These are phyloP conservation scores for Euwallacea similis DNA, from an alignment of 1,140 invertebrate species.

Conservation along the genomic window DNA sequence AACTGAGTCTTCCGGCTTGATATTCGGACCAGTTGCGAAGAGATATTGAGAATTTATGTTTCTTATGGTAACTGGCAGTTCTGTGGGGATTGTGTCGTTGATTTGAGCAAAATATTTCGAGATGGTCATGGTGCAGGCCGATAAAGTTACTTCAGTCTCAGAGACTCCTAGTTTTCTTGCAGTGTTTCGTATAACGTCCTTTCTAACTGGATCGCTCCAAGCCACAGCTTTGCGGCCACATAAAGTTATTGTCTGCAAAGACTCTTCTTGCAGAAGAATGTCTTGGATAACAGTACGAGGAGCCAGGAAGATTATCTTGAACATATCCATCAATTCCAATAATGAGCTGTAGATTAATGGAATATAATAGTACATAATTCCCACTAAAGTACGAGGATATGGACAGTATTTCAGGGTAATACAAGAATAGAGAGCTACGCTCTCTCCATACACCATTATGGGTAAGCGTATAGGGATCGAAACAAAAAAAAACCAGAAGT, in stretches of 20 bases:
- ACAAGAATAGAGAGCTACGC: slow-evolving; percentile 52
- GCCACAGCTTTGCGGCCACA: slow-evolving; percentile 77
- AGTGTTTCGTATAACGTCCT: slow-evolving; percentile 57
- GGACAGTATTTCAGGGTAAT: slow-evolving; percentile 51
- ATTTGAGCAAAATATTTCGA: slow-evolving; percentile 65
- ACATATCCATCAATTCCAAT: slow-evolving; percentile 61
- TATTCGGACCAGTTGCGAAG: slow-evolving; percentile 46
- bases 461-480: slow-evolving; percentile 52
- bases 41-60: slow-evolving; percentile 53
- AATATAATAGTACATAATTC: slow-evolving; percentile 59
- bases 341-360: slow-evolving; percentile 60
- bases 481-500: slow-evolving; percentile 49
- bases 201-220: slow-evolving; percentile 70
- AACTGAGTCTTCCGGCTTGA: slow-evolving; percentile 45
- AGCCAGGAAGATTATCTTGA: slow-evolving; percentile 58
- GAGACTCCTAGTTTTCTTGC: slow-evolving; percentile 64
- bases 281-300: slow-evolving; percentile 64
- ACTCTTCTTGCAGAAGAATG: slow-evolving; percentile 57
- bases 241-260: slow-evolving; percentile 69
- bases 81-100: slow-evolving; percentile 54
- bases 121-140: slow-evolving; percentile 63
- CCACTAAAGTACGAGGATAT: slow-evolving; percentile 54
- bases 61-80: slow-evolving; percentile 55
- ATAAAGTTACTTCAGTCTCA: slow-evolving; percentile 69
- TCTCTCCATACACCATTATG: slow-evolving; percentile 54